Conservation (phyloP, 1,140 invertebrate species). For the Cydia pomonella region DNA sequence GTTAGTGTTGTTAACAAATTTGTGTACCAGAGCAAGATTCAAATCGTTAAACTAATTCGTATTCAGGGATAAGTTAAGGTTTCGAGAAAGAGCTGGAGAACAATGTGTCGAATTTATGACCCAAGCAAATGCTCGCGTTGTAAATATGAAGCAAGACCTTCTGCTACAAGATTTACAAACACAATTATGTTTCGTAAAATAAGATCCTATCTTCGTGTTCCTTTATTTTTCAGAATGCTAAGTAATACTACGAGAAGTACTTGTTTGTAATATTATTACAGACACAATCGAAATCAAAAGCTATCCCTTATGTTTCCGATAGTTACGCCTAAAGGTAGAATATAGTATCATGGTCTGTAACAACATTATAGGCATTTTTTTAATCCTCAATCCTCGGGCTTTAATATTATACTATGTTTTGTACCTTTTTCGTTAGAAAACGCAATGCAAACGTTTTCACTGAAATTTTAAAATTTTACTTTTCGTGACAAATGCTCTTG, state of each 20-base stretch:
- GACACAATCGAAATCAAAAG: too few relatives aligned
- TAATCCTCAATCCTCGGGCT: too few relatives aligned
- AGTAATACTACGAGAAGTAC: not conserved
- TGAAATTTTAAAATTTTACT: not conserved
- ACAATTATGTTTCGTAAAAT: not conserved
- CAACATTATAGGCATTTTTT: too few relatives aligned
- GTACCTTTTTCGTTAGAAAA: not conserved
- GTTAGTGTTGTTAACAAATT: not conserved
- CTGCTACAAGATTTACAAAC: conserved; percentile 7
- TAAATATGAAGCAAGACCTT: conserved; percentile 5
- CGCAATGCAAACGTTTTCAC: not conserved
- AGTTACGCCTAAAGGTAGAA: too few relatives aligned
- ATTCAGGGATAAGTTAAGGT: not conserved
- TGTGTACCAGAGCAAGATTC: not conserved
- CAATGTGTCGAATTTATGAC: not conserved
- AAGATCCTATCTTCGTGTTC: not conserved
- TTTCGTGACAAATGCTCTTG: not conserved
- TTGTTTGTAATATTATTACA: too few relatives aligned
- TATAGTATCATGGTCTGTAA: too few relatives aligned
- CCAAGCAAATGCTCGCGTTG: not conserved
- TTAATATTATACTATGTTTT: too few relatives aligned
- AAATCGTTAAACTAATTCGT: not conserved
- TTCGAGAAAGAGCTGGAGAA: not conserved
- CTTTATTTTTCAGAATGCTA: not conserved
- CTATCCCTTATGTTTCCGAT: too few relatives aligned